Evolutionary conservation across 2,888 invertebrate species (phyloP), one percentile per base, ranked within the genome.

Genomic region (Lithophane semibrunnea): DNA sequence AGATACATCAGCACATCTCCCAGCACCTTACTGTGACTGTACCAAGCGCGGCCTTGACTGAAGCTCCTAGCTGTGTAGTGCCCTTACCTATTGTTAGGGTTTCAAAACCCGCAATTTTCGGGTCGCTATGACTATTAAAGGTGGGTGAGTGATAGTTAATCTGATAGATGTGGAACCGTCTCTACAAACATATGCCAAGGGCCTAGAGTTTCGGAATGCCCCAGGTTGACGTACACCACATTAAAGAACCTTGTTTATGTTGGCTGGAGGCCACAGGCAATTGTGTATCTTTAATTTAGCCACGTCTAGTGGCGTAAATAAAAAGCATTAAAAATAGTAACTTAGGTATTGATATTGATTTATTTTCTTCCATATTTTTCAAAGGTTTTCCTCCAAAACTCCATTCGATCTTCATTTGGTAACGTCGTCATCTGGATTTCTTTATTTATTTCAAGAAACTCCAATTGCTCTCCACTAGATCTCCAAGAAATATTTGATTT

Each of bases 311-410:
- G n/a, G n/a, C 10, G 54, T n/a, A 56, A 37, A 10, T 56, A 64
- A 21, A 13, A 24, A 29, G 21, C 21, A 63, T 42, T 18, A 60
- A 18, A 66, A 67, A 49, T 13, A 42, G 5, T n/a, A 12, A 37
- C 42, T 18, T 29, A 29, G 29, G 29, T 9, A 4, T 24, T 5
- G 54, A 21, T 7, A 5, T 18, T 52, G 24, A 29, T 63, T 82
- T 63, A 79, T 71, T 67, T 65, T 44, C 76, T 83, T 60, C 75
- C 79, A 76, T 84, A 85, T 73, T 82, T 83, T 64, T 80, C 66
- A 66, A 78, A 86, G 18, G 81, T n/a, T 65, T 80, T 72, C 54
- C 60, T 79, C 88, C 88, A 89, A 69, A 89, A 89, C 7, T 80
- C 63, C 18, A 89, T 85, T 75, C 89, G 83, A 37, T 85, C 74